phyloP scores from a whole-genome alignment of 1,140 invertebrate genomes.

The Mamestra configurata region DNA sequence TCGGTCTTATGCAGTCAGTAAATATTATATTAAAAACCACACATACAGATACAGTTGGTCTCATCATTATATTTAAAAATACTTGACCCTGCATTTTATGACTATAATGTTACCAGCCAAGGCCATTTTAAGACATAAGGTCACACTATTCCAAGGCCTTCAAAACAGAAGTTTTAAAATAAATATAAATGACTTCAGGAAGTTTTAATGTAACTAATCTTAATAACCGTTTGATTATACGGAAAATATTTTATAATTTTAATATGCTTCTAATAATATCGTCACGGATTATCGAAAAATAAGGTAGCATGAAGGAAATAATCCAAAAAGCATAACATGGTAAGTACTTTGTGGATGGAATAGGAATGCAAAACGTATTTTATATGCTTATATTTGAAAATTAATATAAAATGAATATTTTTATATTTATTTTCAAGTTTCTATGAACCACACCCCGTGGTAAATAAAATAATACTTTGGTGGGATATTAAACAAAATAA shows the following conservation, averaged over 20 bases:
- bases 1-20: constrained; percentile 15
- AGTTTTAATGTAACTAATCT: constrained; percentile 30
- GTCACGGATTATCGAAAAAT: neutral
- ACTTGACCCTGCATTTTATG: constrained; percentile 34
- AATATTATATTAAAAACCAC: neutral
- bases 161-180: neutral
- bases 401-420: too few relatives aligned
- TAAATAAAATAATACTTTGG: too few relatives aligned
- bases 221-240: constrained; percentile 11
- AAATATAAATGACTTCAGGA: constrained; percentile 33
- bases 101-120: constrained; percentile 3
- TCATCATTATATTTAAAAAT: constrained; percentile 10
- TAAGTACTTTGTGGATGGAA: too few relatives aligned
- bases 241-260: neutral
- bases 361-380: too few relatives aligned
- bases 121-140: constrained; percentile 18
- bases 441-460: too few relatives aligned
- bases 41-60: constrained; percentile 13
- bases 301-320: too few relatives aligned
- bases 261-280: neutral
- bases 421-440: too few relatives aligned
- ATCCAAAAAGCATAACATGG: too few relatives aligned
- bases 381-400: too few relatives aligned
- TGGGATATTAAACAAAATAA: too few relatives aligned
- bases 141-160: constrained; percentile 27